Percentiles rank a stretch among this genome's conserved stretches.
phyloP scores from a whole-genome alignment of 2,797 vertebrate genomes.

The Dermochelys coriacea region DNA sequence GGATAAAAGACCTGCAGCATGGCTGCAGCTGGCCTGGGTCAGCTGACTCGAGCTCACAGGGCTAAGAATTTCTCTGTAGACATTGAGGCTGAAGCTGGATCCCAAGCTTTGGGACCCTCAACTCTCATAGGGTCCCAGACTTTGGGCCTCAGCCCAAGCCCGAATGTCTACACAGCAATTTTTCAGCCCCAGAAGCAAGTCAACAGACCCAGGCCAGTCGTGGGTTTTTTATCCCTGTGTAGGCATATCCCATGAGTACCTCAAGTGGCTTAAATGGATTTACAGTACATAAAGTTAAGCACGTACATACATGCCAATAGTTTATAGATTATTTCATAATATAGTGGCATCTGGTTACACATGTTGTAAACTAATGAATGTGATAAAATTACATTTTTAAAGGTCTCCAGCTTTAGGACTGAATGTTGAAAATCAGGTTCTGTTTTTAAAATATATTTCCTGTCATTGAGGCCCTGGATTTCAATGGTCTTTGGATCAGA shows the following conservation, averaged over 20 bases:
- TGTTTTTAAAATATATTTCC: conserved; percentile 71
- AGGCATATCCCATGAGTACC: neutral
- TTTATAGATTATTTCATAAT: conserved; percentile 45
- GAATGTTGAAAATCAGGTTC: conserved; percentile 68
- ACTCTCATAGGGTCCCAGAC: no score
- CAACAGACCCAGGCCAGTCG: neutral
- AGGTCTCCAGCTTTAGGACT: conserved; percentile 58
- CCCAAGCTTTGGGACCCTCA: no score
- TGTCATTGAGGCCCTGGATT: conserved; percentile 63
- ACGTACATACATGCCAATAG: neutral
- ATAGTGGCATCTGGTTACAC: neutral
- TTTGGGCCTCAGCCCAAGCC: no score
- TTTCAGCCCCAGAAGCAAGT: no score
- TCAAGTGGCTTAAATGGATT: neutral
- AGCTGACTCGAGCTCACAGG: no score
- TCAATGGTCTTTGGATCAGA: conserved; percentile 28
- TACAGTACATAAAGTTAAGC: neutral
- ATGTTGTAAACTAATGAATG: conserved; percentile 53
- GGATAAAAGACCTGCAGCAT: no score
- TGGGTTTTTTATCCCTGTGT: neutral
- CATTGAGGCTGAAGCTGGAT: no score
- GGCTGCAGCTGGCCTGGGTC: no score
- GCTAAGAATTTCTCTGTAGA: no score
- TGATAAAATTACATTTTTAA: conserved; percentile 40
- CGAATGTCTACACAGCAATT: no score